These are phyloP conservation scores for Tenualosa ilisha DNA, from an alignment of 2,797 vertebrate species.

Conservation along the genomic window DNA sequence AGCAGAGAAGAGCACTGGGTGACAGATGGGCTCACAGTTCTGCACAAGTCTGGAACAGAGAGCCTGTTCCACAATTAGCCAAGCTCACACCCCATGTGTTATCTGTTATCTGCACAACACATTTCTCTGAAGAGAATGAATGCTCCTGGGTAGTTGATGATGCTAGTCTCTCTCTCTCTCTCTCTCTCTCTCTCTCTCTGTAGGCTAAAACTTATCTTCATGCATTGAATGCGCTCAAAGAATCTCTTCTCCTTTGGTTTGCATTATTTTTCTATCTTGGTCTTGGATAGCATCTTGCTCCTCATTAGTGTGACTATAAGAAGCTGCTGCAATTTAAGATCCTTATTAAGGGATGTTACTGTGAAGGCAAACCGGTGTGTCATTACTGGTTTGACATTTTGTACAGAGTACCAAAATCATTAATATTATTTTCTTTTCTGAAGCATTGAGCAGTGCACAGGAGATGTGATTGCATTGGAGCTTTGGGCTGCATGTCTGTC, in stretches of 20 bases:
- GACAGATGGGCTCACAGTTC: background rate
- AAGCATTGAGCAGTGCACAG: background rate
- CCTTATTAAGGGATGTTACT: background rate
- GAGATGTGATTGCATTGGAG: background rate
- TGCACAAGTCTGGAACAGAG: background rate
- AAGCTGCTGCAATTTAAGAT: background rate
- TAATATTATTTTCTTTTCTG: background rate
- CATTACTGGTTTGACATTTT: background rate
- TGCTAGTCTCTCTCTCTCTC: background rate
- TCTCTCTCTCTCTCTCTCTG: background rate
- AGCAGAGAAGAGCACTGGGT: background rate
- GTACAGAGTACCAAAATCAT: too few species aligned
- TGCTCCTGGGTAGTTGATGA: background rate
- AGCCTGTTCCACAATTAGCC: background rate
- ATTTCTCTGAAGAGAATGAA: background rate
- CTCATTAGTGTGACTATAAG: background rate
- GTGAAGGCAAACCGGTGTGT: background rate
- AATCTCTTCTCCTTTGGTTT: background rate
- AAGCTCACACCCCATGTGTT: constrained; percentile 7
- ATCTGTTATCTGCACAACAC: background rate
- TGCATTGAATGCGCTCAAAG: background rate
- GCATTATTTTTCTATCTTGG: background rate
- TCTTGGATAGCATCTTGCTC: background rate
- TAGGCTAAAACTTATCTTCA: background rate
- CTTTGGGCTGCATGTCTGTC: background rate